A percentile compares a stretch with the other conserved stretches of the same genome.
Evolutionary conservation across 1,140 invertebrate genomes (phyloP).

Genomic region (Drosophila neocordata): DNA sequence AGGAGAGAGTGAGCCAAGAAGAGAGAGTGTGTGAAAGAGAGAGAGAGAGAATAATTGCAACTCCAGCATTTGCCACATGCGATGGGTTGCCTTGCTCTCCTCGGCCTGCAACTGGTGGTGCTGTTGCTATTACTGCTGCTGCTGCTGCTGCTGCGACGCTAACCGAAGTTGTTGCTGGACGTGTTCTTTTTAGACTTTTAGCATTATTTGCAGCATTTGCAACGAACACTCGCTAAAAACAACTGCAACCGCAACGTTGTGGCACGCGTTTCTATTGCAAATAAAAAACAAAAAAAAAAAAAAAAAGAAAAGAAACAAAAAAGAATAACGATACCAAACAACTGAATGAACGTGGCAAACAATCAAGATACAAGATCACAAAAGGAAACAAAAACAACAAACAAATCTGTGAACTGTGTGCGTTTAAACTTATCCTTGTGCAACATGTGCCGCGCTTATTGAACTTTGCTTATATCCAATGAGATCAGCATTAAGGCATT

Average conservation of each 20-base stretch:
- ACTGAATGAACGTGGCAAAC: constrained; percentile 27
- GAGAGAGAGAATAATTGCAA: constrained; percentile 50
- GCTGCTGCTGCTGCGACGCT: constrained; percentile 53
- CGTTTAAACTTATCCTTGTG: constrained; percentile 40
- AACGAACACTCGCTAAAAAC: constrained; percentile 83
- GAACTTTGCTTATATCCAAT: constrained; percentile 45
- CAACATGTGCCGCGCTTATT: constrained; percentile 67
- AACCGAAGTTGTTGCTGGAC: constrained; percentile 69
- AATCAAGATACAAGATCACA: constrained; percentile 16
- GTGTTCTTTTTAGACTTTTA: constrained; percentile 82
- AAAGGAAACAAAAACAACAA: constrained; percentile 13
- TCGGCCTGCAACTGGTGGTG: constrained; percentile 41
- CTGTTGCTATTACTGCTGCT: constrained; percentile 39
- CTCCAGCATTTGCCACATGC: constrained; percentile 73
- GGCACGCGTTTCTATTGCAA: constrained; percentile 81
- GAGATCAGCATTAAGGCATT: constrained; percentile 23
- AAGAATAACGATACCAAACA: constrained; percentile 4
- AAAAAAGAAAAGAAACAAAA: background rate
- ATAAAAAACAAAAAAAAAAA: constrained; percentile 35
- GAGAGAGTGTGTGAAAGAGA: constrained; percentile 15
- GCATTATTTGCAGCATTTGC: constrained; percentile 82
- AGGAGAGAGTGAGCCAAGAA: constrained; percentile 23
- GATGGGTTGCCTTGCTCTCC: constrained; percentile 42
- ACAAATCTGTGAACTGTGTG: constrained; percentile 48
- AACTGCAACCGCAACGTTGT: constrained; percentile 83